Conservation (phyloP, 2,888 invertebrate genomes). For the Phymatocera aterrima region DNA sequence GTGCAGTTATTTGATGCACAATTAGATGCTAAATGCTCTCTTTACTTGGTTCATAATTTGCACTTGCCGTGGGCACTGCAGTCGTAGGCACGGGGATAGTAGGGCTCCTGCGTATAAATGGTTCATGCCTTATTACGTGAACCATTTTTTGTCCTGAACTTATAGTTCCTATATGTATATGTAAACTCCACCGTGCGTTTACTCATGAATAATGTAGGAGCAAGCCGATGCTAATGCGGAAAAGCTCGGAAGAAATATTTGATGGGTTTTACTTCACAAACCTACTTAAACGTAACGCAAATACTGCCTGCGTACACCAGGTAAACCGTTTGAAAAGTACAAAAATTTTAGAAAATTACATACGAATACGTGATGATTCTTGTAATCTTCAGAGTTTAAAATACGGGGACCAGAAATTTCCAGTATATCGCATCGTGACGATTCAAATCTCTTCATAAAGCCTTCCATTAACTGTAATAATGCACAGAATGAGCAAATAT, state of each 20-base stretch:
- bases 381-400: too few species aligned
- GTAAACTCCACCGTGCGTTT: slow-evolving; percentile 3
- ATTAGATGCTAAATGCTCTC: neutral
- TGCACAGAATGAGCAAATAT: too few species aligned
- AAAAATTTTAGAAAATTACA: neutral
- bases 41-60: slow-evolving; percentile 2
- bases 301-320: neutral
- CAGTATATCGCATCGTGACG: too few species aligned
- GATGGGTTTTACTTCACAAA: slow-evolving; percentile 8
- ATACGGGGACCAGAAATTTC: too few species aligned
- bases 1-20: slow-evolving; percentile 3
- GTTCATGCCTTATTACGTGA: slow-evolving; percentile 4
- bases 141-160: slow-evolving; percentile 2
- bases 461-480: too few species aligned
- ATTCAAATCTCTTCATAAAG: too few species aligned
- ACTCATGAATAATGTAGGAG: slow-evolving; percentile 40
- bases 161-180: slow-evolving; percentile 6
- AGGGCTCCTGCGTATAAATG: slow-evolving; percentile 11
- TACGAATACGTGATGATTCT: neutral
- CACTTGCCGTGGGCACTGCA: neutral
- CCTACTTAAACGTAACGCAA: neutral
- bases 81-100: neutral
- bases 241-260: slow-evolving; percentile 42
- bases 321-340: neutral
- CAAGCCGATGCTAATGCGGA: slow-evolving; percentile 33